Percentiles rank a stretch among this genome's conserved stretches.
phyloP scores from a whole-genome alignment of 2,888 invertebrate species.

The Ochropacha duplaris region DNA sequence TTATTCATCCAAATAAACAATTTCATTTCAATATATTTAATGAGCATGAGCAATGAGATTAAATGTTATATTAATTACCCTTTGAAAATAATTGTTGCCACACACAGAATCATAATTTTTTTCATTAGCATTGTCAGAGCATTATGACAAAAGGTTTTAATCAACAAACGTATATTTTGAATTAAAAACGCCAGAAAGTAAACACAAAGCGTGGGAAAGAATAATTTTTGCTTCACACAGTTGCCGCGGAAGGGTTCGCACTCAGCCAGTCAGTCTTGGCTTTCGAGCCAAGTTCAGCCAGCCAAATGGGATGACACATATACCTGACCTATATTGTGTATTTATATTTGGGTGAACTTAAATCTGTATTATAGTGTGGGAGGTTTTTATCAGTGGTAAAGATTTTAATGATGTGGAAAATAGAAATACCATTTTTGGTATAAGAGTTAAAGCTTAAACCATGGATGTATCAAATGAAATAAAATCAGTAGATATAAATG shows the following conservation, averaged over 20 bases:
- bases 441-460: neutral
- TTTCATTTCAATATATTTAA: no score
- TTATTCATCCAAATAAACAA: no score
- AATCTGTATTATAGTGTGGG: constrained; percentile 24
- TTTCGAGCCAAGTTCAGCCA: constrained; percentile 48
- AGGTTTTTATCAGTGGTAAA: neutral
- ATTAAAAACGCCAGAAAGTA: constrained; percentile 28
- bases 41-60: no score
- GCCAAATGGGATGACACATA: constrained; percentile 58
- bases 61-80: no score
- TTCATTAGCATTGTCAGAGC: constrained; percentile 15
- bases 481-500: no score
- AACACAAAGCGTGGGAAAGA: constrained; percentile 34
- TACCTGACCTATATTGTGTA: constrained; percentile 53
- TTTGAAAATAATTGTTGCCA: neutral
- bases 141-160: constrained; percentile 36
- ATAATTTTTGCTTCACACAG: constrained; percentile 34
- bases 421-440: neutral
- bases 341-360: constrained; percentile 37
- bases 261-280: constrained; percentile 33
- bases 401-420: neutral
- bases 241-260: constrained; percentile 7
- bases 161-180: constrained; percentile 34
- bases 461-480: no score
- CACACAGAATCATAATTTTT: constrained; percentile 6